phyloP scores from a whole-genome alignment of 2,888 invertebrate species.

The Acholoe squamosa region DNA sequence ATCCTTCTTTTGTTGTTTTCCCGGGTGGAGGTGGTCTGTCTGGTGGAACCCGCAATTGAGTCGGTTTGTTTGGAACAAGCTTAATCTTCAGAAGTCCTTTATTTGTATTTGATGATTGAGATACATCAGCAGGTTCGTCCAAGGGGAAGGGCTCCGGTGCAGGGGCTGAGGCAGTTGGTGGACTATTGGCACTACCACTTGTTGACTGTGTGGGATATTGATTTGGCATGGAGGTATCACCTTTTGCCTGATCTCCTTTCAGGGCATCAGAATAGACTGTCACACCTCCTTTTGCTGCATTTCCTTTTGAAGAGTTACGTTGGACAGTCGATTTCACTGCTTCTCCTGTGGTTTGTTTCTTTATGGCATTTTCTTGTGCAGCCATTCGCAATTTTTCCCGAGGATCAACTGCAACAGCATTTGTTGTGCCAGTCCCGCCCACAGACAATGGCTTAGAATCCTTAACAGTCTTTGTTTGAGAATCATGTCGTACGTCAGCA shows the following conservation, averaged over 20 bases:
- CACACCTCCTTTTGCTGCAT: not conserved
- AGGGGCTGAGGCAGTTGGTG: not conserved
- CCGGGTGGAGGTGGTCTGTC: constrained; percentile 33
- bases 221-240: not conserved
- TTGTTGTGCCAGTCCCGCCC: not conserved
- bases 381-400: constrained; percentile 47
- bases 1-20: not conserved
- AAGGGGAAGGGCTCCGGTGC: not conserved
- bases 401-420: not conserved
- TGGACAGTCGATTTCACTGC: not conserved
- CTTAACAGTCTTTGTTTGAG: not conserved
- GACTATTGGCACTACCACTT: not conserved
- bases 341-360: not conserved
- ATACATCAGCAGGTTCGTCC: not conserved
- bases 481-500: not conserved
- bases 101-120: not conserved
- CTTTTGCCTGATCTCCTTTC: not conserved
- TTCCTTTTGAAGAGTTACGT: not conserved
- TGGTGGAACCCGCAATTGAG: constrained; percentile 18
- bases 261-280: not conserved
- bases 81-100: constrained; percentile 1
- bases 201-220: not conserved
- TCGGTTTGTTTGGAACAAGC: not conserved
- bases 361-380: constrained; percentile 60
- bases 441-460: not conserved